Conservation (phyloP, 2,888 invertebrate genomes). For the Nemurella pictetii region DNA sequence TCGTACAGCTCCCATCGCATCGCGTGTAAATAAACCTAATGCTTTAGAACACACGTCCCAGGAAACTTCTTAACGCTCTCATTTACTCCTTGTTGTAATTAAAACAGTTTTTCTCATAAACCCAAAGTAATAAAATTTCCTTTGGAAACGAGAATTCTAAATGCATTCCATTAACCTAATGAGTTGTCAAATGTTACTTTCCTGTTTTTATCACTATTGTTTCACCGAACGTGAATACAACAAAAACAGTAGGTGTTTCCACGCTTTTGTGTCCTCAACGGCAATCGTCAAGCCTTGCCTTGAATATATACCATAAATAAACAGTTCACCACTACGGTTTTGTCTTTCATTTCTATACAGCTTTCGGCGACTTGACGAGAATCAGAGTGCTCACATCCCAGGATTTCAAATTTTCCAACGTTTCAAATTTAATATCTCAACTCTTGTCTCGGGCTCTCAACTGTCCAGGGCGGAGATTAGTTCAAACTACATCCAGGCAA, state of each 20-base stretch:
- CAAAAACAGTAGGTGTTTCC: not conserved
- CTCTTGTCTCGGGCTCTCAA: not conserved
- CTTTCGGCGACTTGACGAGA: not conserved
- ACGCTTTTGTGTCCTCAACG: not conserved
- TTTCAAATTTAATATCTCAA: not conserved
- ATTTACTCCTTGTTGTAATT: not conserved
- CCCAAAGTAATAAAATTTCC: not conserved
- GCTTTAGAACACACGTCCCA: not conserved
- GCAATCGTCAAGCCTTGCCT: no score
- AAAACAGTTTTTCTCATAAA: not conserved
- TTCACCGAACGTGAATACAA: not conserved
- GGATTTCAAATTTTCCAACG: not conserved
- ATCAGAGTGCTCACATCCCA: not conserved
- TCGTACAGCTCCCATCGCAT: not conserved
- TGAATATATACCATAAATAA: not conserved
- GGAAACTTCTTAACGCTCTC: not conserved
- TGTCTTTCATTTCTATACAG: not conserved
- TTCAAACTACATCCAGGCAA: not conserved
- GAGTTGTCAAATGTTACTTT: not conserved
- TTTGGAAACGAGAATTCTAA: not conserved
- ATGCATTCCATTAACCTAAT: not conserved
- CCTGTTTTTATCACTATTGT: not conserved
- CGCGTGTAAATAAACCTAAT: not conserved
- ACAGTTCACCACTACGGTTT: not conserved
- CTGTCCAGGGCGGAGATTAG: not conserved